Evolutionary conservation across 2,888 invertebrate genomes (phyloP), one percentile per base, ranked within the genome.

Genomic region (Biston betularia): DNA sequence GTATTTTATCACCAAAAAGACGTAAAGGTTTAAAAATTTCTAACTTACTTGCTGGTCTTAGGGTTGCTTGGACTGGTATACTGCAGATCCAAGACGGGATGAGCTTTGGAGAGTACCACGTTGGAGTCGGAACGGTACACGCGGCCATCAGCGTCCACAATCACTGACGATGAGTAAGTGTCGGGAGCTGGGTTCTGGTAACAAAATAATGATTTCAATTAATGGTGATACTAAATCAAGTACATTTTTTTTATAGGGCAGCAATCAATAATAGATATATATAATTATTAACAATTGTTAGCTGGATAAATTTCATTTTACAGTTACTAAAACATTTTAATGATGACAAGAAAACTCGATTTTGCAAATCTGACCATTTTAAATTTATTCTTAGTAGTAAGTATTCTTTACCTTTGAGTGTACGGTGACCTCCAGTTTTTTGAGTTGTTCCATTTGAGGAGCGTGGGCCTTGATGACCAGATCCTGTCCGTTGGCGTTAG

Each of bases 51-150:
- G 81, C 86, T 84, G 8, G 81, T 70, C 56, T 87, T 84, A 0
- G 83, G 76, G 45, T 76, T 77, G 24, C 89, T 86, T 0, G 96
- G 96, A 68, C 93, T 90, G 8, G 89, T 92, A 48, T 95, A 84
- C 63, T 94, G 94, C 24, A 96, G 46, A 72, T 95, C 95, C 1
- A 96, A 80, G 34, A 94, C 89, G 2, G 95, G 96, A 58, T 94
- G 91, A 14, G 89, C 88, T 73, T 94, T 93, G 1, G 94, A 94
- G 9, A 94, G 81, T 15, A 94, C 94, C 3, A 95, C 74, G 60
- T 94, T 90, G 8, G 92, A 91, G 33, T 95, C 94, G 0, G 95
- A 67, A 0, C 89, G 92, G 85, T 96, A 96, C 7, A 94, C 93
- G 46, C 94, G 93, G 0, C 94, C 95, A 66, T 96, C 95, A 0